Evolutionary conservation across 2,113 vertebrate species (phyloP), one percentile per base, ranked within the genome.

Genomic region (Centropus unirufus): DNA sequence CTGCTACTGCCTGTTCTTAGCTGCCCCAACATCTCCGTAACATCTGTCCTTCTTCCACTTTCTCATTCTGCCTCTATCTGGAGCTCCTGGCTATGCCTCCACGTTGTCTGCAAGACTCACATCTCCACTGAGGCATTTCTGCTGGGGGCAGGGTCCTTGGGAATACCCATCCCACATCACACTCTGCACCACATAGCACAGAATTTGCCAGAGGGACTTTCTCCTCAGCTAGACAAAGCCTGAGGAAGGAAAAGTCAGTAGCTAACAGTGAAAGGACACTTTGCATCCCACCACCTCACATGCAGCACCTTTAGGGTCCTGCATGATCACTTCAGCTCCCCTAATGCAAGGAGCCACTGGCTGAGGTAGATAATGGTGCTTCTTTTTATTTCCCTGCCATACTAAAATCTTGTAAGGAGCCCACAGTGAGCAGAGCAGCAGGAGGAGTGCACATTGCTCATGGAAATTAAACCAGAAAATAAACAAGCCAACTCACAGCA

Each of bases 321-420:
- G 66, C 30, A 44, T 2, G 1, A 21, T 21, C 0, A 0, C n/a
- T 68, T 34, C 32, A 36, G 30, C 20, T 54, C 8, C 6, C 27
- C 26, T 75, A 19, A 6, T 12, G 32, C 29, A 84, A 83, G 64
- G 30, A 83, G 27, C 42, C 80, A 11, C n/a, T 40, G 54, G 8
- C 51, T 44, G 47, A 88, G 72, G 62, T 3, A 42, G 12, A 20
- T 47, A 81, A 73, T 6, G 22, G 26, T 54, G 40, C 9, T 76
- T 52, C 4, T 7, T 57, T 68, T 22, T 64, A 36, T 19, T 77
- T 49, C 58, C 42, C 77, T 86, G 36, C 46, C 47, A 70, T 57
- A 52, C 54, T 82, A 63, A 89, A 84, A 59, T 16, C 17, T 36
- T 40, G 18, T 42, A 34, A 72, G 3, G 6, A 67, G 23, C 26